Evolutionary conservation across 2,113 vertebrate genomes (phyloP).

Genomic region (Pelodiscus sinensis): DNA sequence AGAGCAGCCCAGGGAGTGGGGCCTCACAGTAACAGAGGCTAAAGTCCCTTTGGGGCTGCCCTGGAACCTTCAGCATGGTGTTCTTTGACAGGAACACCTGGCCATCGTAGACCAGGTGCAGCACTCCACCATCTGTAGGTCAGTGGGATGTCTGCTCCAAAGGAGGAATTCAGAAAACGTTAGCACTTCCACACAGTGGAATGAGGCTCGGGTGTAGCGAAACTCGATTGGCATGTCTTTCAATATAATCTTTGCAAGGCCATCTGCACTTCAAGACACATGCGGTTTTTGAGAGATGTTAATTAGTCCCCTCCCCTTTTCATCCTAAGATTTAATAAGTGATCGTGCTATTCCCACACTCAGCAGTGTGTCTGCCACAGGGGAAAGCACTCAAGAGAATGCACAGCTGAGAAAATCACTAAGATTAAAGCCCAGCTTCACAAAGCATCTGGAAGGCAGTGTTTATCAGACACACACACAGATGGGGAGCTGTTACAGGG

Average conservation of each 20-base stretch:
- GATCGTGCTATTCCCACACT: not conserved
- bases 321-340: not conserved
- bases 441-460: not conserved
- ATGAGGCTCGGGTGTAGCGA: not conserved
- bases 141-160: not conserved
- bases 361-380: not conserved
- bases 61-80: not conserved
- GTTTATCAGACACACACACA: not conserved
- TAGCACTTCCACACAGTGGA: not conserved
- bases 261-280: not conserved
- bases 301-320: not conserved
- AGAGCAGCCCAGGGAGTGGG: not conserved
- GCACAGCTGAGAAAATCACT: not conserved
- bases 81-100: not conserved
- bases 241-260: not conserved
- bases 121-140: not conserved
- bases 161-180: not conserved
- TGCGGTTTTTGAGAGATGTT: not conserved
- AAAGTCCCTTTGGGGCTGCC: not conserved
- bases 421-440: not conserved
- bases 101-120: not conserved
- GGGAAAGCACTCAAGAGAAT: not conserved
- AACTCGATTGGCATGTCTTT: not conserved
- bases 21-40: not conserved
- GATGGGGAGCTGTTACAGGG: rapidly evolving